Evolutionary conservation across 2,797 vertebrate species (phyloP).

Genomic region (Anisognathus igniventris): DNA sequence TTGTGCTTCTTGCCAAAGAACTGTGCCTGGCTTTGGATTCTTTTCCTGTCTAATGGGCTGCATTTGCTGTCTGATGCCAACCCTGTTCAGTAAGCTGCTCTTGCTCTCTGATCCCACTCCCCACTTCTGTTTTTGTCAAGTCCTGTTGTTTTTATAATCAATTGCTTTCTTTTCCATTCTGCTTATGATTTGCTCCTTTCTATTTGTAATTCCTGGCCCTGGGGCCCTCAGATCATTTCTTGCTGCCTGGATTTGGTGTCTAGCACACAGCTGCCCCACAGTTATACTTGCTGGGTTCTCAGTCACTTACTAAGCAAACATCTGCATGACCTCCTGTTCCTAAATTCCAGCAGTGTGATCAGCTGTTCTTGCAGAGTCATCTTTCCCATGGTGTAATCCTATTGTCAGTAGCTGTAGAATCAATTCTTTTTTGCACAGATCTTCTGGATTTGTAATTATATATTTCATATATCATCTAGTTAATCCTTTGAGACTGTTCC

Average conservation of each 20-base stretch:
- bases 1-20: not conserved
- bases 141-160: not conserved
- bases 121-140: not conserved
- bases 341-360: conserved; percentile 30
- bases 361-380: not conserved
- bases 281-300: not conserved
- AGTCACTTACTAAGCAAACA: not conserved
- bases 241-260: not conserved
- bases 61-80: not conserved
- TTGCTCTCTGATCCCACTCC: not conserved
- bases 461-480: not conserved
- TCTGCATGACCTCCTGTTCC: not conserved
- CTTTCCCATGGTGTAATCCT: not conserved
- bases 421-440: not conserved
- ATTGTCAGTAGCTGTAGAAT: not conserved
- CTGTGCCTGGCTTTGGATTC: not conserved
- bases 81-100: not conserved
- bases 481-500: not conserved
- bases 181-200: not conserved
- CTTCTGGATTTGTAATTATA: not conserved
- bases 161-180: not conserved
- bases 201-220: not conserved
- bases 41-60: not conserved
- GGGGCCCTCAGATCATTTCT: not conserved
- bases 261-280: not conserved